Conservation (phyloP, 2,797 vertebrate genomes). For the Muscicapa striata region DNA sequence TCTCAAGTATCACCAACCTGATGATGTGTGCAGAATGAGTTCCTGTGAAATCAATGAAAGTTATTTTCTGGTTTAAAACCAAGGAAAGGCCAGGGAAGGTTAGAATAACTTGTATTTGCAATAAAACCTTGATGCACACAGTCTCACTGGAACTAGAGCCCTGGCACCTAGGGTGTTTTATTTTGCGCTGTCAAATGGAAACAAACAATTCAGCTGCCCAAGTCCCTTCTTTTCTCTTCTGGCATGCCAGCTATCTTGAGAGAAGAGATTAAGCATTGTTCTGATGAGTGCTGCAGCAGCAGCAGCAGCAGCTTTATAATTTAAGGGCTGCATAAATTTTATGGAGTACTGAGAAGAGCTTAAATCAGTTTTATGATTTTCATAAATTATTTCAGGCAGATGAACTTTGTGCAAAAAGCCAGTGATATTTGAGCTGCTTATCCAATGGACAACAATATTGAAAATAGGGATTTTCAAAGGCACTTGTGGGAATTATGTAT, state of each 20-base stretch:
- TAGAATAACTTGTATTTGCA: neutral
- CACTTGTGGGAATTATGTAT: neutral
- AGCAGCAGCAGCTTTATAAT: slow-evolving; percentile 26
- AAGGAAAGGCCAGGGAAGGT: neutral
- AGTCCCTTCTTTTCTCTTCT: slow-evolving; percentile 31
- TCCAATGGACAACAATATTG: neutral
- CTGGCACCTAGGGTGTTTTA: slow-evolving; percentile 25
- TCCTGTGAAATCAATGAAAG: neutral
- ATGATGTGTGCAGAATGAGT: neutral
- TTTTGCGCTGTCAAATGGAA: slow-evolving; percentile 49
- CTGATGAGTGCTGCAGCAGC: neutral
- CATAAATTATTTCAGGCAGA: slow-evolving; percentile 48
- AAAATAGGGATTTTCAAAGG: neutral
- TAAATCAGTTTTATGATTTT: slow-evolving; percentile 56
- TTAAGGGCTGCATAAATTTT: slow-evolving; percentile 46
- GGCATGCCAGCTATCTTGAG: neutral
- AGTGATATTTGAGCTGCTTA: neutral
- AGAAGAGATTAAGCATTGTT: slow-evolving; percentile 37
- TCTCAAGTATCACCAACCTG: neutral
- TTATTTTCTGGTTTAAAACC: slow-evolving; percentile 14
- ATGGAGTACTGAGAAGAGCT: slow-evolving; percentile 37
- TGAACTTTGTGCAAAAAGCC: neutral
- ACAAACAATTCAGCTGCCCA: slow-evolving; percentile 11
- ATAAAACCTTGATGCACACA: neutral
- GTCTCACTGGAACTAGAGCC: neutral